A percentile compares a stretch with the other conserved stretches of the same genome.
phyloP scores from a whole-genome alignment of 2,888 invertebrate genomes.

The Trachelus stipa region DNA sequence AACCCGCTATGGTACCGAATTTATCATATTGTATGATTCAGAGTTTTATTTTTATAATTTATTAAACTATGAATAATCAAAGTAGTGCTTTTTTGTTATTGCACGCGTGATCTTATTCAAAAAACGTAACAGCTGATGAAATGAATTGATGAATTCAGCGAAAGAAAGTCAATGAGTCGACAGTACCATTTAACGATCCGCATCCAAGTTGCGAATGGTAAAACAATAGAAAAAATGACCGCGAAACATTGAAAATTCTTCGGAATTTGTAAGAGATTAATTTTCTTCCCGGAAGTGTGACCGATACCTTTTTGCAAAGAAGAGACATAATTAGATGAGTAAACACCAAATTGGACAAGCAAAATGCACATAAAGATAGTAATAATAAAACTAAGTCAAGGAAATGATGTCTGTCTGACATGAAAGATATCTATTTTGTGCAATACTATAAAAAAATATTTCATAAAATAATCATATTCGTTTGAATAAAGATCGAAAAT shows the following conservation, averaged over 20 bases:
- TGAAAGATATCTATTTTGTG: not conserved
- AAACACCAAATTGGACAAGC: not conserved
- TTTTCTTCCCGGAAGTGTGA: not conserved
- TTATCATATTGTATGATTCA: not conserved
- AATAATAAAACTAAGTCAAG: not conserved
- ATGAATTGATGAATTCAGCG: not conserved
- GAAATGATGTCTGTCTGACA: not conserved
- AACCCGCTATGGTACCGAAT: too few relatives aligned
- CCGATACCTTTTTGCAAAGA: not conserved
- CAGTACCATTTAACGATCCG: not conserved
- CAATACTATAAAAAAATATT: not conserved
- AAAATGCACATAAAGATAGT: not conserved
- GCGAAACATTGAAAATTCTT: not conserved
- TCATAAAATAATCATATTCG: not conserved
- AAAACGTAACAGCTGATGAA: not conserved
- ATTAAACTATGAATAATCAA: not conserved
- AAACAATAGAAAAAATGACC: not conserved
- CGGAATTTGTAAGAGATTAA: not conserved
- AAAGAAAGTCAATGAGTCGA: not conserved
- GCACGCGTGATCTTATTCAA: not conserved
- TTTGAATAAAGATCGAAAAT: not conserved
- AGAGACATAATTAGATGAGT: too few relatives aligned
- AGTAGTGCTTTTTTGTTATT: not conserved
- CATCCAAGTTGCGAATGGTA: too few relatives aligned
- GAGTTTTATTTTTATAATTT: not conserved